Evolutionary conservation across 1,140 invertebrate species (phyloP).

Genomic region (Aphaenogaster rudis): DNA sequence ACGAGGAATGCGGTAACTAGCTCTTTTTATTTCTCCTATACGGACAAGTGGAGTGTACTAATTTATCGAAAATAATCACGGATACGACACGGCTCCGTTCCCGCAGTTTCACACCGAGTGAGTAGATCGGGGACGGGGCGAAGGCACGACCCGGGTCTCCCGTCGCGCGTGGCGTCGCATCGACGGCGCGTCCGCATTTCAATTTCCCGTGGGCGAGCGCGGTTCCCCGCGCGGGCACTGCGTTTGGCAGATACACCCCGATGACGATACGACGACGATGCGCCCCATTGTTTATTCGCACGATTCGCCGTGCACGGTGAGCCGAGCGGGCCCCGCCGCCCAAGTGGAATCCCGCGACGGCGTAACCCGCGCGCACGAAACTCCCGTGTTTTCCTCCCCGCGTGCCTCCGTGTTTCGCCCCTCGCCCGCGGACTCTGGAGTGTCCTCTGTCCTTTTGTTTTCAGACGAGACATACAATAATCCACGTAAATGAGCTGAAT

Average conservation of each 20-base stretch:
- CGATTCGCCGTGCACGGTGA: constrained; percentile 46
- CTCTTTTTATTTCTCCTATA: constrained; percentile 84
- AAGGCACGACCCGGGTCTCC: background rate
- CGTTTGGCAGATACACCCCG: constrained; percentile 37
- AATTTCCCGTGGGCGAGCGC: background rate
- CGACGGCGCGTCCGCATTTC: background rate
- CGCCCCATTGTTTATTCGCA: constrained; percentile 82
- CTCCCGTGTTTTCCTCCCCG: background rate
- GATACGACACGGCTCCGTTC: constrained; percentile 71
- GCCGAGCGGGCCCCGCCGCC: background rate
- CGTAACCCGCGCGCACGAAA: background rate
- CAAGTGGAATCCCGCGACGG: background rate
- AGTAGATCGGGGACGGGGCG: constrained; percentile 69
- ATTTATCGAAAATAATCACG: constrained; percentile 85
- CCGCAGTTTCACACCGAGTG: constrained; percentile 79
- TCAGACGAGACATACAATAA: constrained; percentile 79
- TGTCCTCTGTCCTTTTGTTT: background rate
- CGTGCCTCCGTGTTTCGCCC: background rate
- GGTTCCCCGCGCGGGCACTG: background rate
- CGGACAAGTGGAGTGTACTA: constrained; percentile 84
- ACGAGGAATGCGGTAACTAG: constrained; percentile 83
- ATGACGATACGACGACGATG: constrained; percentile 29
- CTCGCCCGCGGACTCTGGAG: background rate
- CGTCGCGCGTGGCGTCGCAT: background rate
- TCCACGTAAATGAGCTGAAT: constrained; percentile 80